A percentile compares a stretch with the other conserved stretches of the same genome.
Evolutionary conservation across 2,888 invertebrate genomes (phyloP).

Genomic region (Acanthacorydalis orientalis): DNA sequence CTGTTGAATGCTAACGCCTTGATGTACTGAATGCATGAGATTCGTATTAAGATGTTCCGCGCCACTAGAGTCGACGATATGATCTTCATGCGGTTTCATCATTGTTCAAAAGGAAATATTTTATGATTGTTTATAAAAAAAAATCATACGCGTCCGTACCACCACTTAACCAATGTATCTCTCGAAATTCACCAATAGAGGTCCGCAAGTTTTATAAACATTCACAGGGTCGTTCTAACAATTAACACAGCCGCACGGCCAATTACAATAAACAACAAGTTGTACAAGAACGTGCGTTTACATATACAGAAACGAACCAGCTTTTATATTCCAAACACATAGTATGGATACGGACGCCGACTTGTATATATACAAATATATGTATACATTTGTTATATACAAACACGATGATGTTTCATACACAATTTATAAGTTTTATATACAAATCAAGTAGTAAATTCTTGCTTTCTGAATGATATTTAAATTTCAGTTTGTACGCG

Average conservation of each 20-base stretch:
- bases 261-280: too few relatives aligned
- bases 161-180: too few relatives aligned
- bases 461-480: neutral
- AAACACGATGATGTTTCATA: slow-evolving; percentile 22
- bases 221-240: too few relatives aligned
- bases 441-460: slow-evolving; percentile 14
- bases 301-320: too few relatives aligned
- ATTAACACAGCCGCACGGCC: too few relatives aligned
- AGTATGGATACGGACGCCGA: neutral
- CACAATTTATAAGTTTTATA: slow-evolving; percentile 26
- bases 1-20: neutral
- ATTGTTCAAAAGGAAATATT: neutral
- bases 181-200: too few relatives aligned
- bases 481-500: too few relatives aligned
- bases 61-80: slow-evolving; percentile 1
- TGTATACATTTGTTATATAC: slow-evolving; percentile 23
- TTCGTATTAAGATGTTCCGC: neutral
- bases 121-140: too few relatives aligned
- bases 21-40: neutral
- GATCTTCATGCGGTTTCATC: neutral
- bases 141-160: too few relatives aligned
- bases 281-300: too few relatives aligned
- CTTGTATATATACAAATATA: slow-evolving; percentile 25
- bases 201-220: too few relatives aligned
- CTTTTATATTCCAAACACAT: too few relatives aligned